Evolutionary conservation across 2,113 vertebrate species (phyloP), one percentile per base, ranked within the genome.

Genomic region (Ptilorrhoa leucosticta): DNA sequence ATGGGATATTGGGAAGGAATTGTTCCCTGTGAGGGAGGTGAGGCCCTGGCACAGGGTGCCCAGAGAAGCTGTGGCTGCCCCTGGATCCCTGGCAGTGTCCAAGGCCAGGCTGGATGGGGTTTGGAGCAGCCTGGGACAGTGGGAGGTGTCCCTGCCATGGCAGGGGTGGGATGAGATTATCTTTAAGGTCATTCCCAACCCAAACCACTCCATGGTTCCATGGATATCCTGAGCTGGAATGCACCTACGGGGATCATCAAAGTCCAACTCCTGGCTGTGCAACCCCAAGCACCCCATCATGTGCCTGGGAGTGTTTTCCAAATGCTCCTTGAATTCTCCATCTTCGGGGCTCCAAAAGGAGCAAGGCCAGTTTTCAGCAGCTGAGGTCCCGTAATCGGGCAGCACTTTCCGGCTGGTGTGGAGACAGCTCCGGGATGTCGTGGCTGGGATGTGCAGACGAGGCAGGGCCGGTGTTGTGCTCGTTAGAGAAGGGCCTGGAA

Each of bases 11-110:
- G 19, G 30, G 20, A 2, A 28, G 45, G 11, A 58, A 39, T 37
- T 37, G 1, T 5, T 16, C 8, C 6, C 58, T 58, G 16, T 0
- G 39, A 68, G 28, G 27, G 2, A 37, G 33, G 14, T 0, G 0
- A 81, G 22, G 27, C 4, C 16, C 26, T 57, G 76, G 66, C 35
- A 48, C 11, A 56, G 44, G 3, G 2, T 44, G 7, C 12, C 39
- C 54, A 69, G 58, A 65, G 44, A 0, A 51, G 69, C 37, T 89
- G 39, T 12, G 45, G 45, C 37, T 82, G 58, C 6, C 10, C 22
- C 60, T 65, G 44, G 16, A 73, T 58, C 23, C 33, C 53, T 89
- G 87, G 53, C 0, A 66, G 10, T 60, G 33, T 0, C 44, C 44
- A 23, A 73, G 19, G 18, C 19, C 45, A 53, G 53, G 39, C 0